Conservation (phyloP, 2,113 vertebrate species). For the Thunnus maccoyii region DNA sequence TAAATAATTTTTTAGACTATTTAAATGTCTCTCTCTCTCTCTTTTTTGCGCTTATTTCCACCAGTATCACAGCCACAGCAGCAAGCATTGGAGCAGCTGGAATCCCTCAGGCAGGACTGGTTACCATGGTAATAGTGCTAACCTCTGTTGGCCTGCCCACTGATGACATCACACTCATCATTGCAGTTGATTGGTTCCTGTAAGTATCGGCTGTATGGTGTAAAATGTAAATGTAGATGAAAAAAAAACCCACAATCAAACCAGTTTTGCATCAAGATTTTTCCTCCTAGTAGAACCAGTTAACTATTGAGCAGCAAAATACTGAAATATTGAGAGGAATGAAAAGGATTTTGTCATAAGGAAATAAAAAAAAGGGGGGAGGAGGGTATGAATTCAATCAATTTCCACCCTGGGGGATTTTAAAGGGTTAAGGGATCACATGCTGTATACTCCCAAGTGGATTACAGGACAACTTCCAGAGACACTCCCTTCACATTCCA, state of each 20-base stretch:
- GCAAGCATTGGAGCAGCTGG: constrained; percentile 98
- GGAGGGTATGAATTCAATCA: background rate
- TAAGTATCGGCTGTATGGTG: constrained; percentile 84
- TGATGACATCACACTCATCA: constrained; percentile 96
- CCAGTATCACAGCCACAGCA: constrained; percentile 96
- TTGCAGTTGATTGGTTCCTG: constrained; percentile 99
- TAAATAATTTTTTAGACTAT: background rate
- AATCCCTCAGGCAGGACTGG: constrained; percentile 97
- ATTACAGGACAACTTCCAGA: constrained; percentile 41
- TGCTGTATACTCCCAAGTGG: background rate
- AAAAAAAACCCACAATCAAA: background rate
- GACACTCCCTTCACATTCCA: constrained; percentile 59
- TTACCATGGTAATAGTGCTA: constrained; percentile 98
- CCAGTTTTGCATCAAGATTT: background rate
- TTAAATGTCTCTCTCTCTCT: background rate
- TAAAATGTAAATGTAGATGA: background rate
- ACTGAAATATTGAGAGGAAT: background rate
- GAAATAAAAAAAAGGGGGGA: background rate
- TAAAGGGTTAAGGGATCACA: background rate
- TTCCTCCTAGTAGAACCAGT: background rate
- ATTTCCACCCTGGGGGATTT: background rate
- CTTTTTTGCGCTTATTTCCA: background rate
- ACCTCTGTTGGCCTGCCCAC: constrained; percentile 98
- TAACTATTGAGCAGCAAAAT: background rate
- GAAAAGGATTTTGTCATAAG: background rate